phyloP scores from a whole-genome alignment of 2,888 invertebrate species.

The Pammene fasciana region DNA sequence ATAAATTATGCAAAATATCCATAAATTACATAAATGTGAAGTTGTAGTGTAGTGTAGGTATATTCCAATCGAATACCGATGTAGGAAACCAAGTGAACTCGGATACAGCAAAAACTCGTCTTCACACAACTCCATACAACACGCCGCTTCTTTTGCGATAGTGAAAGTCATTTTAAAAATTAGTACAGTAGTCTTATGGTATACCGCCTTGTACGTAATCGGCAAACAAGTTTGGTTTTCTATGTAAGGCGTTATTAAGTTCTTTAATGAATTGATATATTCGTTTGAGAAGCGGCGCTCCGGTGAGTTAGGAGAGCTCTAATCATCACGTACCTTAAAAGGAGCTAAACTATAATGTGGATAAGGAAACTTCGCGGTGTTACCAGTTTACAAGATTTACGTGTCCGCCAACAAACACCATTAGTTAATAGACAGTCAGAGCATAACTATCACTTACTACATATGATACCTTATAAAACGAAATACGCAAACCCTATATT shows the following conservation, averaged over 20 bases:
- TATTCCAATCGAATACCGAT: neutral
- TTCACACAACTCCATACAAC: slow-evolving; percentile 6
- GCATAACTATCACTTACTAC: too few species aligned
- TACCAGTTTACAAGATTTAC: slow-evolving; percentile 9
- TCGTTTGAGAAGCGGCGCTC: slow-evolving; percentile 18
- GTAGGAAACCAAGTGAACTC: slow-evolving; percentile 2
- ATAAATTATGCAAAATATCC: too few species aligned
- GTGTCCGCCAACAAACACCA: too few species aligned
- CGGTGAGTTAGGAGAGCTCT: slow-evolving; percentile 9
- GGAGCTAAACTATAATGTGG: slow-evolving; percentile 1
- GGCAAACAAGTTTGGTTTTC: slow-evolving; percentile 19
- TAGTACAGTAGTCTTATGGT: slow-evolving; percentile 1
- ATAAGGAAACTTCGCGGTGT: neutral
- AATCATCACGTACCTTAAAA: slow-evolving; percentile 17
- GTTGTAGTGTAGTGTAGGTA: too few species aligned
- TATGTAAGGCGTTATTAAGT: slow-evolving; percentile 24
- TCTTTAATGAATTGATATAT: slow-evolving; percentile 23
- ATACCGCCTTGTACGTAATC: slow-evolving; percentile 12
- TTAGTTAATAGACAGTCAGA: neutral
- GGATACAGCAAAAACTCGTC: slow-evolving; percentile 4
- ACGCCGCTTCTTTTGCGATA: slow-evolving; percentile 12
- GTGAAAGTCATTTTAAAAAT: slow-evolving; percentile 24
- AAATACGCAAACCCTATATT: too few species aligned
- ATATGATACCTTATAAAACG: too few species aligned
- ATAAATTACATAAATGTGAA: too few species aligned